Evolutionary conservation across 2,113 vertebrate genomes (phyloP).

Genomic region (Nothocercus julius): DNA sequence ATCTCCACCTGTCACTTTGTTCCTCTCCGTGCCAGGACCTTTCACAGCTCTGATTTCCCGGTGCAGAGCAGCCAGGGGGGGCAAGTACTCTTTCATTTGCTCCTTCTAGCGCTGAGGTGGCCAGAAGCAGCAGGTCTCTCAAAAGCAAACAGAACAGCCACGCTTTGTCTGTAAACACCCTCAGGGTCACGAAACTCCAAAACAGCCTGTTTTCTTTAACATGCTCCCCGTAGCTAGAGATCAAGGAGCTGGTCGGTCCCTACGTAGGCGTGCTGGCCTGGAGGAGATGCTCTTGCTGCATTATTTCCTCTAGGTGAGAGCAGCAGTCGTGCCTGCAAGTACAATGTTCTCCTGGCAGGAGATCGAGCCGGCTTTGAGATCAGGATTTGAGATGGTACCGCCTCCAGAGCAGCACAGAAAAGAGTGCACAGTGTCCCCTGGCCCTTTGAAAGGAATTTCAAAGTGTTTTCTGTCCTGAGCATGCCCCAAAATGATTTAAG

Average conservation of each 20-base stretch:
- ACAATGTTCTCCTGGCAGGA: background rate
- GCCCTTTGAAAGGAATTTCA: background rate
- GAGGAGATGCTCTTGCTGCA: background rate
- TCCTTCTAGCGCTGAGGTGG: background rate
- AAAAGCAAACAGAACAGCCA: background rate
- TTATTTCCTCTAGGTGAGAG: background rate
- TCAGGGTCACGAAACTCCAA: background rate
- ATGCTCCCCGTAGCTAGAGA: background rate
- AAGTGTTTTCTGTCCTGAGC: background rate
- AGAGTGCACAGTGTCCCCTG: background rate
- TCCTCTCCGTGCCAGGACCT: background rate
- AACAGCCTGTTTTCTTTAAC: background rate
- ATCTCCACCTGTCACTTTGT: background rate
- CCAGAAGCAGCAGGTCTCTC: background rate
- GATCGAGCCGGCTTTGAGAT: background rate
- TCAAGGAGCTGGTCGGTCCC: background rate
- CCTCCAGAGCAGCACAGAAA: background rate
- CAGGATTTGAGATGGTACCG: background rate
- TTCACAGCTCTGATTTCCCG: background rate
- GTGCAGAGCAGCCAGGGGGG: background rate
- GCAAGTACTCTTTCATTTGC: background rate
- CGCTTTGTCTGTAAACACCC: background rate
- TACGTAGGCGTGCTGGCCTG: background rate
- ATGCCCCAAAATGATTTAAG: background rate
- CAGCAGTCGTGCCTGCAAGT: background rate